These are phyloP conservation scores for Brachypalpus laphriformis DNA, from an alignment of 2,888 invertebrate genomes.

Conservation along the genomic window DNA sequence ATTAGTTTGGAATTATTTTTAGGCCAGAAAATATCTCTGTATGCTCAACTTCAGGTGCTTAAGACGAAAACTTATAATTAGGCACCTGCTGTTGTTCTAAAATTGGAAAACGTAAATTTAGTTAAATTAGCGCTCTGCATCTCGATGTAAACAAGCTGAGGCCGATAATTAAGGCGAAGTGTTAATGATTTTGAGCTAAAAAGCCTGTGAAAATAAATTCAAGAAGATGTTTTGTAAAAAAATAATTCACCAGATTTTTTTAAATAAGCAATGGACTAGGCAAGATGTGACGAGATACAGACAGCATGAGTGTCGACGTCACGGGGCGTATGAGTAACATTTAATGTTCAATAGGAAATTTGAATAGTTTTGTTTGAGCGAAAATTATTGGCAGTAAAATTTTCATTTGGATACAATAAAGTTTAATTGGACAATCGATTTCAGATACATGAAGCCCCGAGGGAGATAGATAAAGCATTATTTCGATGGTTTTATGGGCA, in stretches of 20 bases:
- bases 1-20: background rate
- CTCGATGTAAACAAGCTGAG: background rate
- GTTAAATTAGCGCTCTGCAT: background rate
- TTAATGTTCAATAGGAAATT: background rate
- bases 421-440: background rate
- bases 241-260: background rate
- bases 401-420: background rate
- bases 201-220: background rate
- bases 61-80: background rate
- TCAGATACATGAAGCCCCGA: too few relatives aligned
- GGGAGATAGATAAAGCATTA: too few relatives aligned
- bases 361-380: background rate
- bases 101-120: background rate
- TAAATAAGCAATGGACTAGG: background rate
- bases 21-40: background rate
- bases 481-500: too few relatives aligned
- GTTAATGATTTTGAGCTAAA: background rate
- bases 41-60: background rate
- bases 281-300: background rate
- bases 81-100: constrained; percentile 18
- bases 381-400: background rate
- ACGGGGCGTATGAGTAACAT: background rate
- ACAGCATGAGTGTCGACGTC: background rate
- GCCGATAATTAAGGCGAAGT: background rate
- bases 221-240: background rate